Conservation (phyloP, 2,797 vertebrate genomes). For the Chiloscyllium punctatum region DNA sequence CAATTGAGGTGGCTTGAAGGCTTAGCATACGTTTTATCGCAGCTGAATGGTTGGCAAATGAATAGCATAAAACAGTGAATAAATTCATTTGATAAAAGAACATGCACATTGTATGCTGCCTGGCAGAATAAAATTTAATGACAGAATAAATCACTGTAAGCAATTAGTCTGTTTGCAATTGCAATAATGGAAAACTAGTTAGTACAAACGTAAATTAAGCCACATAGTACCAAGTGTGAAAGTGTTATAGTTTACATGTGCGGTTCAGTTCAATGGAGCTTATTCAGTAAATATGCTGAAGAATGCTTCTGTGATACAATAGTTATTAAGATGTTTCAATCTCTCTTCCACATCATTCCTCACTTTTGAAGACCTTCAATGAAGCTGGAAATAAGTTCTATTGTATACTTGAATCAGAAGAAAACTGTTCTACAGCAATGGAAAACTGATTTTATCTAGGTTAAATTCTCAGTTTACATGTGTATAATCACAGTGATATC, state of each 20-base stretch:
- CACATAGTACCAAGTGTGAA: neutral
- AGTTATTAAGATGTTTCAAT: neutral
- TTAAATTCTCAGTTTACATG: neutral
- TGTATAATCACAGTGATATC: neutral
- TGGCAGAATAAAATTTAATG: neutral
- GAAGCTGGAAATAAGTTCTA: neutral
- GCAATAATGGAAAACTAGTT: neutral
- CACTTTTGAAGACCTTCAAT: neutral
- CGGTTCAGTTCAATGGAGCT: neutral
- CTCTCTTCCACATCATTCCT: too few species aligned
- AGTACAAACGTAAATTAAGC: neutral
- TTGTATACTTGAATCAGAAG: neutral
- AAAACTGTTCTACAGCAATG: neutral
- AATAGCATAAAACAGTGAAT: constrained; percentile 12
- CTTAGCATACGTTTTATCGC: neutral
- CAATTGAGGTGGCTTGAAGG: neutral
- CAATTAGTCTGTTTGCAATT: neutral
- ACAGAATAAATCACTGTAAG: neutral
- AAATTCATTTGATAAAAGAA: constrained; percentile 11
- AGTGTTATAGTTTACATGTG: neutral
- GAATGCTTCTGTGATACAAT: neutral
- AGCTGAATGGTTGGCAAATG: neutral
- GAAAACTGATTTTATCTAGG: neutral
- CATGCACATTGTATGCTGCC: neutral
- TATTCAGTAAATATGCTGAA: neutral